Evolutionary conservation across 2,888 invertebrate species (phyloP), one percentile per base, ranked within the genome.

Genomic region (Phasia obesa): DNA sequence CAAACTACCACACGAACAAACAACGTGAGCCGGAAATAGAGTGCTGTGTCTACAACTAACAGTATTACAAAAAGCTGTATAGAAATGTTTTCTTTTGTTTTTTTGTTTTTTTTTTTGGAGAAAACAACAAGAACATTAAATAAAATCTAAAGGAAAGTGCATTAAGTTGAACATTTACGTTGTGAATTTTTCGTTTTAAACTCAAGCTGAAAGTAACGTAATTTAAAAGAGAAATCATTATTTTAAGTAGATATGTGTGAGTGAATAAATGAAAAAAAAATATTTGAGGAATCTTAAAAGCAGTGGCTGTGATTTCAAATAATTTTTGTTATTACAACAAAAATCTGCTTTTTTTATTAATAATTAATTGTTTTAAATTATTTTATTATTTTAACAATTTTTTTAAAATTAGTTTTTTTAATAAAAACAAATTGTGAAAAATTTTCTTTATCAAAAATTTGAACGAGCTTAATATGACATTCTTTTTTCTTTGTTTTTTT

Each of bases 31-130:
- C 21, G 31, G 53, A 53, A 74, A 31, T 64, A 55, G 21, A 73
- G 65, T 65, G 65, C 49, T 57, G 15, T 27, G 65, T 75, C 75
- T 65, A 67, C 65, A 75, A 49, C 57, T 67, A 19, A 49, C 38
- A 49, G 11, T 57, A 65, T 47, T 31, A 11, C n/a, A 35, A 55
- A 64, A 64, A 64, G 64, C 47, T 47, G 27, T 31, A 23, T 27
- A 55, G 15, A 47, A 75, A 75, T 38, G 17, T 35, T 35, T 35
- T 35, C 2, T 35, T 35, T 35, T 35, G 9, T 35, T 0, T 35
- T 35, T 35, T 35, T 35, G 9, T 35, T 35, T 35, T 35, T 0
- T 35, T 35, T 35, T 35, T 35, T 11, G 1, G 2, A 11, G 6
- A 47, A 57, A 49, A 64, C 35, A 55, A 27, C 13, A 55, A 64